These are phyloP conservation scores for Enteromius treurensis DNA, from an alignment of 2,797 vertebrate species.

Conservation along the genomic window DNA sequence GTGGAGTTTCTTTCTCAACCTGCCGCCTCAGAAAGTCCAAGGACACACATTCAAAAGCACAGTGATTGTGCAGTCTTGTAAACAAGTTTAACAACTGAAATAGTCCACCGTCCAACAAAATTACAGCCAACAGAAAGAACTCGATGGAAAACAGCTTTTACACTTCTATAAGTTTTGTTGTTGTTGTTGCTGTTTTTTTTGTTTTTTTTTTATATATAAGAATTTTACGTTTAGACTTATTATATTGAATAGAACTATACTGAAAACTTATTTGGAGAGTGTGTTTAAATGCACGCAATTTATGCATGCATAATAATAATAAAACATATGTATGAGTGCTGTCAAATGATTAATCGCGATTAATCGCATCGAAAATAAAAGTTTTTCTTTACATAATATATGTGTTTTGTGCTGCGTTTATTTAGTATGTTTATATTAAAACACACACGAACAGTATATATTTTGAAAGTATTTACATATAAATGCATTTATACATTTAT, in stretches of 20 bases:
- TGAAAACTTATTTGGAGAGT: not conserved
- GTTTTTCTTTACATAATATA: no score
- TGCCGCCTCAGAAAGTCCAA: slow-evolving; percentile 4
- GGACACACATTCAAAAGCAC: slow-evolving; percentile 26
- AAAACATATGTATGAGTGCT: no score
- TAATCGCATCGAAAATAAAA: no score
- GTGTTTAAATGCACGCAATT: not conserved
- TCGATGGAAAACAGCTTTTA: not conserved
- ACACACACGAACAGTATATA: no score
- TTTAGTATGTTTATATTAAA: no score
- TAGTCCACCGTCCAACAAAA: not conserved
- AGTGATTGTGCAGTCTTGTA: not conserved
- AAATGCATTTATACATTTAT: no score
- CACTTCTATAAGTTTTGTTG: not conserved
- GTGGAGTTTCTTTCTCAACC: slow-evolving; percentile 25
- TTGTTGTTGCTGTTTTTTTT: no score
- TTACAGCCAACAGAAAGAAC: not conserved
- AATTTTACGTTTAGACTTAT: not conserved
- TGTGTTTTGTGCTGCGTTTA: no score
- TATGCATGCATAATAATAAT: not conserved
- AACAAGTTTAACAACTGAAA: not conserved
- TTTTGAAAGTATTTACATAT: no score
- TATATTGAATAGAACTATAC: not conserved
- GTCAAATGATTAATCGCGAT: no score
- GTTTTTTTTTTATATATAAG: not conserved